These are phyloP conservation scores for Coreoperca whiteheadi DNA, from an alignment of 2,113 vertebrate species.

Conservation along the genomic window DNA sequence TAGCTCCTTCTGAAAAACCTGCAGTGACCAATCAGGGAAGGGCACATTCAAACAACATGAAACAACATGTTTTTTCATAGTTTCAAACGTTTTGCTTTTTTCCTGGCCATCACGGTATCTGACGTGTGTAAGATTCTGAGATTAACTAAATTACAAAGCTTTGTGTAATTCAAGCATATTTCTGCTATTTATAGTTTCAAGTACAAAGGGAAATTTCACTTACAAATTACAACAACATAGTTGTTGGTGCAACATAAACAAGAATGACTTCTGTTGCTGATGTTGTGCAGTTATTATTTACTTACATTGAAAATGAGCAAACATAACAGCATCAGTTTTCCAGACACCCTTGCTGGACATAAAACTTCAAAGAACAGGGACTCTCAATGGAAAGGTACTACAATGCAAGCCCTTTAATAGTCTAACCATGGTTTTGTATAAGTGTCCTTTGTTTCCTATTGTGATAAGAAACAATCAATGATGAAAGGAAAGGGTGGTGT, in stretches of 20 bases:
- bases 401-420: neutral
- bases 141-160: neutral
- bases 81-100: neutral
- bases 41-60: constrained; percentile 4
- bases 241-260: neutral
- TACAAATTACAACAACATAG: neutral
- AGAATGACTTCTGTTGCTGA: neutral
- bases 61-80: neutral
- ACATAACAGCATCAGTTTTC: constrained; percentile 12
- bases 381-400: constrained; percentile 8
- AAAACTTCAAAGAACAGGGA: constrained; percentile 7
- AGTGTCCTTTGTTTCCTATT: constrained; percentile 31
- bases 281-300: neutral
- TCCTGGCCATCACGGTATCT: neutral
- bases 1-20: constrained; percentile 98
- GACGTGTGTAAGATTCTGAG: no score
- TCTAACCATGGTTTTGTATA: constrained; percentile 1
- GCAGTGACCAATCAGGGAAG: constrained; percentile 23
- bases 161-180: neutral
- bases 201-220: neutral
- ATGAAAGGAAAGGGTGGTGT: constrained; percentile 23
- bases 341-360: neutral
- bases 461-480: constrained; percentile 22
- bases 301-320: constrained; percentile 3
- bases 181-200: neutral